Evolutionary conservation across 2,797 vertebrate genomes (phyloP), one percentile per base, ranked within the genome.

Genomic region (Erethizon dorsatum): DNA sequence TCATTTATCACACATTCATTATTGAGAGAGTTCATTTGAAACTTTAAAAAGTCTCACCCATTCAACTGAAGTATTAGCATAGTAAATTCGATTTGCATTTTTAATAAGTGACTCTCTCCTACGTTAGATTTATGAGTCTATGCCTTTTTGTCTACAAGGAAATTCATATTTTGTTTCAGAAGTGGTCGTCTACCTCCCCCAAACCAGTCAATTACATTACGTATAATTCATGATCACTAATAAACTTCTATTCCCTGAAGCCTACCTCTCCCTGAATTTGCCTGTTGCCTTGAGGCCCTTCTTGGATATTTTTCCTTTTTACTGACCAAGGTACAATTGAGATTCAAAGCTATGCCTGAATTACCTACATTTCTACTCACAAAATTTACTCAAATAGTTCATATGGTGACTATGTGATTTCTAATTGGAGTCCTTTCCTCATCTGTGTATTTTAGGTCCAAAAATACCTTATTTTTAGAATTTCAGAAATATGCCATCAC

Each of bases 221-320:
- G 92, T 82, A 54, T 91, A 88, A 91, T 91, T 90, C 56, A 92
- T 71, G 20, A 95, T 57, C 87, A 90, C 67, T 96, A 92, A 96
- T 96, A 91, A n/a, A 94, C 83, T 59, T 80, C 54, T 96, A 96
- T 91, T 96, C 88, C 88, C 93, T 96, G 95, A 97, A 97, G 75
- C 69, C 63, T 86, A 1, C 83, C 75, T 95, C 73, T 95, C 85
- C 97, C 97, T 97, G 95, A 97, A 97, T 96, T 84, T 97, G 83
- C 56, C 89, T 96, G 11, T 45, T 96, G 50, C 73, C 26, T 75
- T 75, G 63, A 95, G 85, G 73, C 78, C 71, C n/a, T 90, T 89
- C 69, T 89, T 96, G 22, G 7, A 79, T 65, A 73, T 90, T 88
- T 92, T 59, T 1, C 9, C 57, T 15, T 75, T 75, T 52, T 41